Base-by-base conservation (phyloP, 2,113 vertebrate species). In the Nycticebus coucang region DNA sequence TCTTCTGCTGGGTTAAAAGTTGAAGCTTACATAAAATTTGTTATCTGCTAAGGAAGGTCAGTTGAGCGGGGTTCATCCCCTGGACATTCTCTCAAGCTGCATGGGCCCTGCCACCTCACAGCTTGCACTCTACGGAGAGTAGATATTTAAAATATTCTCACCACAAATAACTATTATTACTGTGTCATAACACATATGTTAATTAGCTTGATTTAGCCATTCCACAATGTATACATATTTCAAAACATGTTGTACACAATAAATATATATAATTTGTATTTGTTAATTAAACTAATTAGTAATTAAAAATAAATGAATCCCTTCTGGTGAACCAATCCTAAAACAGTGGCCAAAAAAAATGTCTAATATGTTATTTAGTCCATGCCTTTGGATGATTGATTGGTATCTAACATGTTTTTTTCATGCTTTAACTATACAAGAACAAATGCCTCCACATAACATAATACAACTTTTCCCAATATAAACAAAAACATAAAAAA, bases 91-190 rank as follows among this genome's bases (percentile, higher is more conserved):
- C 45, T 10, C 45, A 50, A 50, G 45, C 45, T 10, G 10, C 45
- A 50, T 7, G 45, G 45, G 45, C 45, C 7, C 45, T 50, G 45
- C 45, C 45, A 50, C 45, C 45, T 50, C 45, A 50, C 45, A 50
- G 45, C 45, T 50, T 8, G 45, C 45, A 50, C 45, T 50, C 8
- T 50, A 50, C 45, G 13, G 11, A 78, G 45, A 78, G 28, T 69
- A 41, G 81, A 84, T 85, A 28, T 77, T 77, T 41, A 77, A 77
- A 92, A n/a, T 75, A 30, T 75, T 84, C 59, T 92, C 75, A 64
- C 3, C 2, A 84, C 35, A 33, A 66, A 45, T 41, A 66, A 85
- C 64, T 14, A 77, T 28, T 64, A 75, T 17, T 15, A 50, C 84
- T 75, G 69, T 77, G 59, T 53, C 18, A 41, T 64, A 66, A 77